These are phyloP conservation scores for Chitala chitala DNA, from an alignment of 2,113 vertebrate genomes.

Conservation along the genomic window DNA sequence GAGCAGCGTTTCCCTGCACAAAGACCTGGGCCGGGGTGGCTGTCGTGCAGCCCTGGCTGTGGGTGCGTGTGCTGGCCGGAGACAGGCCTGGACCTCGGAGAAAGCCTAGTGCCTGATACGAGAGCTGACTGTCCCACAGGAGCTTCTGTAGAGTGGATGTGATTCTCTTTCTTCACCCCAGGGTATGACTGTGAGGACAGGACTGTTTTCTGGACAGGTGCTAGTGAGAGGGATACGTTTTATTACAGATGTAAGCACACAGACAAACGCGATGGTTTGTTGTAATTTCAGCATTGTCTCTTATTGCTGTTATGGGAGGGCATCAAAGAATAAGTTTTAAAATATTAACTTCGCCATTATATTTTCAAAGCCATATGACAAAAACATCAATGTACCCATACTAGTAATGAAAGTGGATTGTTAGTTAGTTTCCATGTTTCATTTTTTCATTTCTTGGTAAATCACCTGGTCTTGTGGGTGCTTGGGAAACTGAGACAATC, in stretches of 20 bases:
- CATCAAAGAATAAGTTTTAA: not conserved
- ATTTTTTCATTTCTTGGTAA: not conserved
- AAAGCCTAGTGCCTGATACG: slow-evolving; percentile 45
- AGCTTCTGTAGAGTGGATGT: not conserved
- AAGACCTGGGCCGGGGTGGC: slow-evolving; percentile 29
- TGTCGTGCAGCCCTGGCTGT: slow-evolving; percentile 60
- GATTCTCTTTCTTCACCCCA: not conserved
- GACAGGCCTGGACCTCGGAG: slow-evolving; percentile 49
- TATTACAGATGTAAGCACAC: no score
- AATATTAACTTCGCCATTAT: no score
- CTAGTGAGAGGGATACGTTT: not conserved
- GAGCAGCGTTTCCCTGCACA: slow-evolving; percentile 43
- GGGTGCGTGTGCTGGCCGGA: slow-evolving; percentile 58
- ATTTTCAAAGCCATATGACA: no score
- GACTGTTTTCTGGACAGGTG: slow-evolving; percentile 30
- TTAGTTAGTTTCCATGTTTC: no score
- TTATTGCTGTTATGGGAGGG: no score
- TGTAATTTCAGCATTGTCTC: not conserved
- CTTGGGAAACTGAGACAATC: not conserved
- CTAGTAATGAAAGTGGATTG: no score
- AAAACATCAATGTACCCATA: no score
- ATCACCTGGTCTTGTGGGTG: slow-evolving; percentile 38
- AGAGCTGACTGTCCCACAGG: slow-evolving; percentile 29
- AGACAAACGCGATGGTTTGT: not conserved
- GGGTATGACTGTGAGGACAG: slow-evolving; percentile 20